Evolutionary conservation across 2,797 vertebrate species (phyloP).

Genomic region (Micrastur ruficollis): DNA sequence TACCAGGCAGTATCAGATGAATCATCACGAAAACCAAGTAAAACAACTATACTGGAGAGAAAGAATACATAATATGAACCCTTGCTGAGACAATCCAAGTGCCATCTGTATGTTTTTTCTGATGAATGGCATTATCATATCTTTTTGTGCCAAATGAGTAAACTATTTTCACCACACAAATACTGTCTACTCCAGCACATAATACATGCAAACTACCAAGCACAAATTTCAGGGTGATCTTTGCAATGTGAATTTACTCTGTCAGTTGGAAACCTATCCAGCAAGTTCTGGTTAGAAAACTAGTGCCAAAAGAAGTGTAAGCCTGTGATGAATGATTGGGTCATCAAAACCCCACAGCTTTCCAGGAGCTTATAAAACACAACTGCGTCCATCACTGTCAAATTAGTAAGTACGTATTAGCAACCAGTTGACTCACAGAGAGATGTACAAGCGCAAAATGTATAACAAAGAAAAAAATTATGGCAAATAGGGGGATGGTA

Average conservation of each 20-base stretch:
- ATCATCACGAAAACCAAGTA: neutral
- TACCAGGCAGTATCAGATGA: neutral
- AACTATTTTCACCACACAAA: constrained; percentile 21
- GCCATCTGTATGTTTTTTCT: constrained; percentile 41
- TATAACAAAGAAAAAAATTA: neutral
- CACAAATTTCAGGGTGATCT: neutral
- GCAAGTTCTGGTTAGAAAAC: neutral
- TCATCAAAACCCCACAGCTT: neutral
- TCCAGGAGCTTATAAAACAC: neutral
- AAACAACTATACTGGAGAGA: neutral
- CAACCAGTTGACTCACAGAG: neutral
- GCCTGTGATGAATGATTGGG: neutral
- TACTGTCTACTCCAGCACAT: neutral
- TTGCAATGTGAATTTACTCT: neutral
- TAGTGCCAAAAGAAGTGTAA: neutral
- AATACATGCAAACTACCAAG: neutral
- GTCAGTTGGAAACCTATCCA: neutral
- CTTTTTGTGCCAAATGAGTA: constrained; percentile 41
- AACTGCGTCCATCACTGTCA: neutral
- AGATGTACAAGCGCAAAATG: neutral
- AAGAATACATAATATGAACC: neutral
- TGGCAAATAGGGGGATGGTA: neutral
- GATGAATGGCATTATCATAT: constrained; percentile 14
- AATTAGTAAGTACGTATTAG: neutral
- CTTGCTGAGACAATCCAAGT: neutral